Percentiles rank a stretch among this genome's conserved stretches.
Conservation (phyloP, 2,888 invertebrate species). For the Sesia apiformis region DNA sequence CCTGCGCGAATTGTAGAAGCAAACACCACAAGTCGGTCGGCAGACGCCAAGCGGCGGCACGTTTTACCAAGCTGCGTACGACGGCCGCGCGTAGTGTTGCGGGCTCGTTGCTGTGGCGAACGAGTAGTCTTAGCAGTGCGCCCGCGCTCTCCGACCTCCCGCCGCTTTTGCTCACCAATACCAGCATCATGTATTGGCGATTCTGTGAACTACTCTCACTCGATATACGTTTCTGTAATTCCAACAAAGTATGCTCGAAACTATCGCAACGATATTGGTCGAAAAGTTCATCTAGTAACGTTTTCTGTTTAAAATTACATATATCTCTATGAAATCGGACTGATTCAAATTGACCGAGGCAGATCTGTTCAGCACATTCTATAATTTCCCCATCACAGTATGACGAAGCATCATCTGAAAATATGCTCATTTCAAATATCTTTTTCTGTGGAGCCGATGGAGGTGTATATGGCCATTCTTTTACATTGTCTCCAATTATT, state of each 20-base stretch:
- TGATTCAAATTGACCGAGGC: background rate
- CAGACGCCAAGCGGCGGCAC: constrained; percentile 42
- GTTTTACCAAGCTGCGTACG: constrained; percentile 44
- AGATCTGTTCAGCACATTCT: background rate
- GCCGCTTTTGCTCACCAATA: constrained; percentile 50
- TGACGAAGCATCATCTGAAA: no score
- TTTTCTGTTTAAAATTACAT: constrained; percentile 4
- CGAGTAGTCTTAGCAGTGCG: constrained; percentile 26
- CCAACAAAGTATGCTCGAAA: constrained; percentile 34
- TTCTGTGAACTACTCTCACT: constrained; percentile 30
- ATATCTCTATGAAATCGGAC: no score
- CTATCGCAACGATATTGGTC: constrained; percentile 37
- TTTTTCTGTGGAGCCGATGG: constrained; percentile 10
- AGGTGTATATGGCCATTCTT: constrained; percentile 26
- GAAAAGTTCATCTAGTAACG: constrained; percentile 35
- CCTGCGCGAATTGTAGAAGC: constrained; percentile 34
- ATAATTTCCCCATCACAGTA: no score
- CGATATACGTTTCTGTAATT: constrained; percentile 29
- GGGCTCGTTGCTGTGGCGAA: constrained; percentile 38
- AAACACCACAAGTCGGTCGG: constrained; percentile 30
- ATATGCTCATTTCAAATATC: background rate
- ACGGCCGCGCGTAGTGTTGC: constrained; percentile 38
- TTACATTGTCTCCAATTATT: constrained; percentile 18
- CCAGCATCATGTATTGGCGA: constrained; percentile 43
- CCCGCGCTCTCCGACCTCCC: constrained; percentile 28